Conservation (phyloP, 2,888 invertebrate species). For the Drosophila quinaria region DNA sequence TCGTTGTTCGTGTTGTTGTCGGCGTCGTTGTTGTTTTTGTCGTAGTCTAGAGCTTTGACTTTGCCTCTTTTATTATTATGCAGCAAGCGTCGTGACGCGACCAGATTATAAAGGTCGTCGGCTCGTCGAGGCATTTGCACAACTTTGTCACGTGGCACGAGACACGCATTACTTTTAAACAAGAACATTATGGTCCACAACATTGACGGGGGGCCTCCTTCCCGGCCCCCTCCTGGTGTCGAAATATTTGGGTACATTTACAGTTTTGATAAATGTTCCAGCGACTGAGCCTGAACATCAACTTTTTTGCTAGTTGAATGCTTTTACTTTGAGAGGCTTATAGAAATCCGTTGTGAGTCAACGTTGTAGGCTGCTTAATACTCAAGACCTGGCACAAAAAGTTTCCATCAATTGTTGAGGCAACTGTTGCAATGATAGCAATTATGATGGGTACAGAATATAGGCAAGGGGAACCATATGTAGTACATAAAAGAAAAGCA, state of each 20-base stretch:
- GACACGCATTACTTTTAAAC: constrained; percentile 56
- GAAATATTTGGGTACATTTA: constrained; percentile 50
- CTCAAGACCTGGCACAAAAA: constrained; percentile 43
- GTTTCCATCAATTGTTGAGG: constrained; percentile 59
- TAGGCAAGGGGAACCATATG: constrained; percentile 16
- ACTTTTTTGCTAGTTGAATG: not conserved
- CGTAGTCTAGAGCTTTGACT: constrained; percentile 52
- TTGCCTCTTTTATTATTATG: constrained; percentile 63
- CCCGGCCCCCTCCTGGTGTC: not conserved
- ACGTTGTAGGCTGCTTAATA: constrained; percentile 51
- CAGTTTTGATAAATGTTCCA: constrained; percentile 69
- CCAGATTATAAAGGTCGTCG: constrained; percentile 65
- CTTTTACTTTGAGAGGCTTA: constrained; percentile 30
- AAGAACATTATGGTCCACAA: constrained; percentile 35
- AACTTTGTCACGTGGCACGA: constrained; percentile 64
- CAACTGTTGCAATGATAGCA: constrained; percentile 77
- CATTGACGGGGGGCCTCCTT: not conserved
- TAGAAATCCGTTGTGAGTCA: constrained; percentile 53
- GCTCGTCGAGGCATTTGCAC: constrained; percentile 49
- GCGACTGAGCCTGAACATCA: constrained; percentile 10
- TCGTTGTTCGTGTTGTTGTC: constrained; percentile 22
- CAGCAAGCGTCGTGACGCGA: constrained; percentile 59
- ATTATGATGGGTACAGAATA: constrained; percentile 51
- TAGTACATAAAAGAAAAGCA: constrained; percentile 53
- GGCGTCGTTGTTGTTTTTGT: constrained; percentile 18